Evolutionary conservation across 1,140 invertebrate species (phyloP).

Genomic region (Eumeta japonica): DNA sequence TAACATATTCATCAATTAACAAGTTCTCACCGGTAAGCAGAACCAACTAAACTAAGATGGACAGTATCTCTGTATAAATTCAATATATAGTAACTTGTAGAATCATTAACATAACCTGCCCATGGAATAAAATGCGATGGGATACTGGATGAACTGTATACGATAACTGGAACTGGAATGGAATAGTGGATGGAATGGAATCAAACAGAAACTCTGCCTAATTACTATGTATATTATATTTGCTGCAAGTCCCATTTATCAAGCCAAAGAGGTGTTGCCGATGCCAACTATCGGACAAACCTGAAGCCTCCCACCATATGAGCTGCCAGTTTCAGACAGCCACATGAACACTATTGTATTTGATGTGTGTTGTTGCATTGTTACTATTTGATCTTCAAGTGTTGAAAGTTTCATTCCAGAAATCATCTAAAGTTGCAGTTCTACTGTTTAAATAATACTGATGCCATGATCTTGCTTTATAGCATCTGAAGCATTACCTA

Average conservation of each 20-base stretch:
- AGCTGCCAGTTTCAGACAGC: slow-evolving; percentile 74
- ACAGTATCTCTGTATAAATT: slow-evolving; percentile 56
- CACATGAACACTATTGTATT: slow-evolving; percentile 67
- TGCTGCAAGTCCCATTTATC: slow-evolving; percentile 76
- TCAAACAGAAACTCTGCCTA: slow-evolving; percentile 72
- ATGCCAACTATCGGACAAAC: slow-evolving; percentile 70
- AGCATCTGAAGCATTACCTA: slow-evolving; percentile 51
- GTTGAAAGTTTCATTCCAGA: slow-evolving; percentile 67
- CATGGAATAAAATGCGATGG: slow-evolving; percentile 64
- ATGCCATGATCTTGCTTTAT: slow-evolving; percentile 69
- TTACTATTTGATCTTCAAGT: slow-evolving; percentile 60
- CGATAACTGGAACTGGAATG: slow-evolving; percentile 66
- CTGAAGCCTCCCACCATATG: slow-evolving; percentile 71
- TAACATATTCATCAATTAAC: slow-evolving; percentile 41
- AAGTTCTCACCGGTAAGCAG: slow-evolving; percentile 33
- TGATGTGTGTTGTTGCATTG: slow-evolving; percentile 57
- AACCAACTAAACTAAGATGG: slow-evolving; percentile 48
- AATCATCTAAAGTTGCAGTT: slow-evolving; percentile 63
- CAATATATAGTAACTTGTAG: slow-evolving; percentile 58
- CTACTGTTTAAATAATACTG: slow-evolving; percentile 77
- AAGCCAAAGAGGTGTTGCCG: slow-evolving; percentile 73
- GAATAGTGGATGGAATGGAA: slow-evolving; percentile 58
- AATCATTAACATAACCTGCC: slow-evolving; percentile 42
- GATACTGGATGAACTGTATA: slow-evolving; percentile 30
- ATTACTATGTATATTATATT: slow-evolving; percentile 67